A percentile compares a stretch with the other conserved stretches of the same genome.
Conservation (phyloP, 2,797 vertebrate species). For the Sebastes nivosus region DNA sequence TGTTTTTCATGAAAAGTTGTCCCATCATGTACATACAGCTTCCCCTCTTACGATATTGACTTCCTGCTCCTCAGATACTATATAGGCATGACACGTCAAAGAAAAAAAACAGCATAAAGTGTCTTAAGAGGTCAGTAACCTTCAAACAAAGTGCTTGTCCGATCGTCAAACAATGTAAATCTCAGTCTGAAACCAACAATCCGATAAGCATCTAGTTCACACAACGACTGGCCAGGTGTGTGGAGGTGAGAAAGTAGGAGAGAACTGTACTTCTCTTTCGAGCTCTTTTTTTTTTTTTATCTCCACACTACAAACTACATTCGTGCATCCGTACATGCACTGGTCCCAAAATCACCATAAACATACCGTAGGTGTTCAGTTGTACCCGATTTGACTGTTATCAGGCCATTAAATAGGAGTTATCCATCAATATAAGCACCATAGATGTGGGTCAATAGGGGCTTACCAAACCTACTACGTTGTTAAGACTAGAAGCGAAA, state of each 20-base stretch:
- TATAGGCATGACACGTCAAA: too few species aligned
- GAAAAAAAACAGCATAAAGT: too few species aligned
- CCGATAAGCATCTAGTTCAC: neutral
- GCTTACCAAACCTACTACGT: too few species aligned
- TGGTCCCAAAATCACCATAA: neutral
- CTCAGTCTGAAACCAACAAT: neutral
- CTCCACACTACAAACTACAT: neutral
- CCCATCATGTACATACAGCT: neutral
- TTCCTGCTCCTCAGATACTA: neutral
- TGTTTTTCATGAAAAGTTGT: neutral
- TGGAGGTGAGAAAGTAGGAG: neutral
- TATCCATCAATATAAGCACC: too few species aligned
- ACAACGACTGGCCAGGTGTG: neutral
- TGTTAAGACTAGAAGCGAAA: too few species aligned
- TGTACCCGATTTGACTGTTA: too few species aligned
- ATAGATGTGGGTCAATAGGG: too few species aligned
- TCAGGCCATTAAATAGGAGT: too few species aligned
- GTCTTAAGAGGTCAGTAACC: neutral
- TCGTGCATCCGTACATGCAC: neutral
- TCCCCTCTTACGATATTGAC: neutral
- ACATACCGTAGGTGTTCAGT: neutral
- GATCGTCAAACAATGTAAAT: fast-evolving
- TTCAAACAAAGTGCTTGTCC: neutral
- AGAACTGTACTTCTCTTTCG: neutral
- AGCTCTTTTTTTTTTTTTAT: neutral